phyloP scores from a whole-genome alignment of 2,113 vertebrate genomes.

The Puffinus mauretanicus region DNA sequence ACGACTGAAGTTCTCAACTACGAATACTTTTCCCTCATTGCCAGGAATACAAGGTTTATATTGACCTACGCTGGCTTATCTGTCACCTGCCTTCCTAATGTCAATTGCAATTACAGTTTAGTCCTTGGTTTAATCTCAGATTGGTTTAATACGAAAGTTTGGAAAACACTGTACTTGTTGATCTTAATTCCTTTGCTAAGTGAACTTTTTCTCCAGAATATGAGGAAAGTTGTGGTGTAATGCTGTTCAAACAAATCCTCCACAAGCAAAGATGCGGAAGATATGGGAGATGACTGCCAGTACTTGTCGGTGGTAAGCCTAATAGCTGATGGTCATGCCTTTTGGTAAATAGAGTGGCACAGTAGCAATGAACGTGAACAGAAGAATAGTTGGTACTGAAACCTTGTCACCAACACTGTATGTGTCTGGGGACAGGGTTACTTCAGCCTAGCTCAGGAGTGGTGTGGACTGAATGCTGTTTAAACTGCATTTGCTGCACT shows the following conservation, averaged over 20 bases:
- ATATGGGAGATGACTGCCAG: background rate
- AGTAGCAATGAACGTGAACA: background rate
- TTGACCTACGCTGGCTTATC: background rate
- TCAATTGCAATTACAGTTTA: background rate
- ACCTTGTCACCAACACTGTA: background rate
- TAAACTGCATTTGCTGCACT: background rate
- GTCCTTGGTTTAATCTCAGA: background rate
- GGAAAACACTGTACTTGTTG: background rate
- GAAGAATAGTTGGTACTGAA: background rate
- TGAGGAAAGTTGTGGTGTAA: background rate
- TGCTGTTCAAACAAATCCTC: background rate
- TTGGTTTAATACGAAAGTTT: background rate
- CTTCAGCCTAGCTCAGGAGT: background rate
- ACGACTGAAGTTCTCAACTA: background rate
- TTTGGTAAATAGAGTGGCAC: background rate
- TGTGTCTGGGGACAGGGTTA: background rate
- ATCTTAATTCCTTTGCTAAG: background rate
- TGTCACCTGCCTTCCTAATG: background rate
- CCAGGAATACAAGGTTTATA: background rate
- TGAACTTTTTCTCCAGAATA: background rate
- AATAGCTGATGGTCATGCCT: background rate
- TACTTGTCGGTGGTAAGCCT: background rate
- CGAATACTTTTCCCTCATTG: background rate
- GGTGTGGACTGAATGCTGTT: background rate
- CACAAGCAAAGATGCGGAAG: background rate